Conservation (phyloP, 2,113 vertebrate genomes). For the Nerophis ophidion region DNA sequence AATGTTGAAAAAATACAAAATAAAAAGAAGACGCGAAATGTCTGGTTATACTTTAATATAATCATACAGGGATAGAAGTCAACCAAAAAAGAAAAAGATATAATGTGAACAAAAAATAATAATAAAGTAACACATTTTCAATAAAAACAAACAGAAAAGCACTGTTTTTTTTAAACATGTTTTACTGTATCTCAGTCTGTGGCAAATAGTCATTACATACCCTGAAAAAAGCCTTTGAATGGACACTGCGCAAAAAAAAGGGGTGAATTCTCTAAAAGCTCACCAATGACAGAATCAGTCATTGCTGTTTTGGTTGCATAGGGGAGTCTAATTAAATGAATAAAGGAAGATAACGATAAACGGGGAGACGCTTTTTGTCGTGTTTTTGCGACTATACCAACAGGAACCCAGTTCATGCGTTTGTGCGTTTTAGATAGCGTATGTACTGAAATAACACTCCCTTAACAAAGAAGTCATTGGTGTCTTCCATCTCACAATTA, state of each 20-base stretch:
- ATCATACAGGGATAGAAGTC: constrained; percentile 86
- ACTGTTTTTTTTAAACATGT: constrained; percentile 83
- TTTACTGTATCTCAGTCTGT: constrained; percentile 69
- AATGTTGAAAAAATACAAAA: constrained; percentile 25
- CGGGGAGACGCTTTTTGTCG: neutral
- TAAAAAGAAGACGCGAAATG: constrained; percentile 76
- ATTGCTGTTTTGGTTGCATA: neutral
- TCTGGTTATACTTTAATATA: constrained; percentile 97
- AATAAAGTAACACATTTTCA: constrained; percentile 80
- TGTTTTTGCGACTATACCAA: constrained; percentile 47
- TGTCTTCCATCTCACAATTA: constrained; percentile 19
- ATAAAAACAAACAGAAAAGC: constrained; percentile 84
- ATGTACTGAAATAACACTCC: constrained; percentile 29
- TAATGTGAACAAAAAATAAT: constrained; percentile 77
- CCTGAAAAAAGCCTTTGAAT: constrained; percentile 61
- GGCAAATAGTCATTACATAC: constrained; percentile 71
- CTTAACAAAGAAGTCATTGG: constrained; percentile 7
- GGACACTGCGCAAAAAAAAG: constrained; percentile 41
- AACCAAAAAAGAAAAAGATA: constrained; percentile 66
- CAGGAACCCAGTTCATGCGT: constrained; percentile 52
- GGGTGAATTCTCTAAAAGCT: neutral
- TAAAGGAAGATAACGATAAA: neutral
- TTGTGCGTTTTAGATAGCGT: constrained; percentile 9
- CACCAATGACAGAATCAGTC: neutral
- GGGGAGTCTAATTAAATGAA: neutral